These are phyloP conservation scores for Acrobasis repandana DNA, from an alignment of 2,888 invertebrate genomes.

Conservation along the genomic window DNA sequence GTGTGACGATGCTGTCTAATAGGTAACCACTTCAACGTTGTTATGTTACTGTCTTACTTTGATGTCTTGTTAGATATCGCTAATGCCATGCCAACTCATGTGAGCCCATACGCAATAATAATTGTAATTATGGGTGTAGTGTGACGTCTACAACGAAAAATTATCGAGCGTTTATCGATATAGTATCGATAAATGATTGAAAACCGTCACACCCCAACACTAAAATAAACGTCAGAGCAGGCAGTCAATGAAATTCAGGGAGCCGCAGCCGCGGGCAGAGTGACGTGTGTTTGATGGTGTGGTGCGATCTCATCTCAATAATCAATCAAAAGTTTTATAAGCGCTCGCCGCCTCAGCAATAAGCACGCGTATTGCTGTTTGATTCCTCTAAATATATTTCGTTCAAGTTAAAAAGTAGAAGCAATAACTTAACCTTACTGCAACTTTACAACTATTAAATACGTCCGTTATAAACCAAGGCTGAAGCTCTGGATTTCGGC, in stretches of 20 bases:
- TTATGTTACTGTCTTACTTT: no score
- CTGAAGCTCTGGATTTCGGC: not conserved
- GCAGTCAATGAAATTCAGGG: not conserved
- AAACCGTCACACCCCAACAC: not conserved
- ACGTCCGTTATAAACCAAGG: not conserved
- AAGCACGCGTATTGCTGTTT: conserved; percentile 12
- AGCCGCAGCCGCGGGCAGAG: not conserved
- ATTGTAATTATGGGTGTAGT: no score
- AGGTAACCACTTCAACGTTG: no score
- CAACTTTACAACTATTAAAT: not conserved
- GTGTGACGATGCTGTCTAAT: no score
- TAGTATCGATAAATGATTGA: not conserved
- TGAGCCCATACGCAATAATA: no score
- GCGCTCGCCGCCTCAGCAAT: conserved; percentile 10
- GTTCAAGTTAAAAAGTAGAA: not conserved
- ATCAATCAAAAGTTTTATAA: conserved; percentile 11
- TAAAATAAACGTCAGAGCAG: not conserved
- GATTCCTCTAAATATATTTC: not conserved
- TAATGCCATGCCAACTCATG: no score
- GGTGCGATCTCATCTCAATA: conserved; percentile 3
- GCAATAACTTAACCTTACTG: not conserved
- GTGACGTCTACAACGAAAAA: no score
- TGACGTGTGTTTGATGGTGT: conserved; percentile 4
- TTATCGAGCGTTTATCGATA: not conserved
- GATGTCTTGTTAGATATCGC: no score